Evolutionary conservation across 2,888 invertebrate genomes (phyloP).

Genomic region (Pecten maximus): DNA sequence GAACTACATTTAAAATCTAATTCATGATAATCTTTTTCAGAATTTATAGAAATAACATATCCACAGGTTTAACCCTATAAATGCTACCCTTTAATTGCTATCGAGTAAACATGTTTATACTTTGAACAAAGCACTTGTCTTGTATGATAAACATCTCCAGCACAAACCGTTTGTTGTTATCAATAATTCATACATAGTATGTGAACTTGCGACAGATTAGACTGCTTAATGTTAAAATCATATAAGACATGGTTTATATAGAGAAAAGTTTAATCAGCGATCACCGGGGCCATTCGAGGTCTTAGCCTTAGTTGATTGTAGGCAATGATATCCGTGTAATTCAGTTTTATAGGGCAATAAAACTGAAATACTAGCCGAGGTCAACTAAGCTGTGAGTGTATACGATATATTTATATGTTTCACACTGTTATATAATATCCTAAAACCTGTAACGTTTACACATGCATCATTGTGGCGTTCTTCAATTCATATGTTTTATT

Average conservation of each 20-base stretch:
- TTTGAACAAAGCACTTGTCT: background rate
- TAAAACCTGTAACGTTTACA: background rate
- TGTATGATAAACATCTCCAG: background rate
- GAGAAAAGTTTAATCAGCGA: background rate
- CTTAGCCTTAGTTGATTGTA: background rate
- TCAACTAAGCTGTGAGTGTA: background rate
- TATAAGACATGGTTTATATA: background rate
- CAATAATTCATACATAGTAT: background rate
- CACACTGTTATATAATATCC: background rate
- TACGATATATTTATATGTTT: background rate
- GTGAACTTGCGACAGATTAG: background rate
- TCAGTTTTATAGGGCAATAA: background rate
- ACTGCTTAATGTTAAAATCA: background rate
- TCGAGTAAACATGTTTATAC: too few relatives aligned
- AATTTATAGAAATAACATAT: too few relatives aligned
- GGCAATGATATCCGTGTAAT: background rate
- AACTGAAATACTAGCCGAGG: background rate
- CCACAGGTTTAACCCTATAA: too few relatives aligned
- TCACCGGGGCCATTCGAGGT: background rate
- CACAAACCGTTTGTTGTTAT: background rate
- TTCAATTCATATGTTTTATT: background rate
- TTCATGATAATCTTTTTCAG: too few relatives aligned
- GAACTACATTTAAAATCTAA: too few relatives aligned
- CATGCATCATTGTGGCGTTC: too few relatives aligned
- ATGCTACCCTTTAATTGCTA: too few relatives aligned